phyloP scores from a whole-genome alignment of 1,140 invertebrate species.

The Orchestia grillus region DNA sequence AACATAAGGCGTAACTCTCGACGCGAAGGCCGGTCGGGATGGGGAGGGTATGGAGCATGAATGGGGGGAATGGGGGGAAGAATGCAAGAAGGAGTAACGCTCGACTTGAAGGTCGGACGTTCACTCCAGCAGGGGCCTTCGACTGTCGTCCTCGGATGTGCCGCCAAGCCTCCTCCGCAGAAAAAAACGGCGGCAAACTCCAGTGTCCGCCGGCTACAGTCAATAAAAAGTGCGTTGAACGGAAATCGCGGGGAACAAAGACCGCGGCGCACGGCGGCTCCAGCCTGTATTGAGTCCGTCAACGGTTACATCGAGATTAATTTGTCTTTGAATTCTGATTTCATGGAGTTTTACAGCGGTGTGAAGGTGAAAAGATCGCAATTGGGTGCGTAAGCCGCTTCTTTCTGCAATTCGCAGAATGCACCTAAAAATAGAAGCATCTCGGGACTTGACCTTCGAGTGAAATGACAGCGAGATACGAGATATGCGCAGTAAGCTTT shows the following conservation, averaged over 20 bases:
- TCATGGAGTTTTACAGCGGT: not conserved
- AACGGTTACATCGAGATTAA: not conserved
- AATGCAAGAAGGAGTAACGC: not conserved
- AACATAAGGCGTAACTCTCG: not conserved
- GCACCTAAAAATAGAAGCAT: not conserved
- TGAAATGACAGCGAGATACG: not conserved
- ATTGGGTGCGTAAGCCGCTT: not conserved
- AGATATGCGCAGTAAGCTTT: not conserved
- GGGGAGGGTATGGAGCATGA: not conserved
- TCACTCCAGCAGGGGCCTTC: not conserved
- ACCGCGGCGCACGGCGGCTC: not conserved
- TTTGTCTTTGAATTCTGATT: no score
- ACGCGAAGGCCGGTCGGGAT: not conserved
- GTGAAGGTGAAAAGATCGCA: not conserved
- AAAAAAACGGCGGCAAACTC: not conserved
- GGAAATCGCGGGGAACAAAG: not conserved
- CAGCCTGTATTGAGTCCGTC: not conserved
- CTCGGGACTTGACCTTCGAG: not conserved
- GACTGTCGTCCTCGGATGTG: not conserved
- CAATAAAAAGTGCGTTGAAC: not conserved
- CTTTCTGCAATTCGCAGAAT: not conserved
- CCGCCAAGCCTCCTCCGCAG: not conserved
- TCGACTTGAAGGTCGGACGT: slow-evolving; percentile 32
- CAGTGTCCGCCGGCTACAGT: not conserved
- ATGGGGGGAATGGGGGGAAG: not conserved